Conservation (phyloP, 2,113 vertebrate genomes). For the Oncorhynchus masou region DNA sequence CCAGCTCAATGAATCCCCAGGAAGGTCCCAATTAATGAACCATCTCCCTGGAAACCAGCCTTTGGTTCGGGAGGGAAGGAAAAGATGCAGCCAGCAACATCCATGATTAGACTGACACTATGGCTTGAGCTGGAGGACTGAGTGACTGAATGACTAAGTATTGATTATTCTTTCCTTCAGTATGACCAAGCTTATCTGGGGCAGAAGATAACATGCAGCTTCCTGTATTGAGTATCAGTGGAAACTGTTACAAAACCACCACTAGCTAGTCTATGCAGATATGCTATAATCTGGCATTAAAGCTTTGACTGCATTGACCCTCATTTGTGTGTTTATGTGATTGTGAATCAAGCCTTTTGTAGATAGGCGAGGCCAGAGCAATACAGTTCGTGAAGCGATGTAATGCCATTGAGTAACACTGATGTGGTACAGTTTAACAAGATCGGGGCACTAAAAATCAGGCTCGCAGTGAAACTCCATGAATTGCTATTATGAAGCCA, state of each 20-base stretch:
- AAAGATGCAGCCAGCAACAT: neutral
- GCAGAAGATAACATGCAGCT: slow-evolving; percentile 1
- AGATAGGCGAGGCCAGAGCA: neutral
- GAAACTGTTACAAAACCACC: neutral
- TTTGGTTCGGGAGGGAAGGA: slow-evolving; percentile 21
- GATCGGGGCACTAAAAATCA: slow-evolving; percentile 10
- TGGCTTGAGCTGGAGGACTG: slow-evolving; percentile 34
- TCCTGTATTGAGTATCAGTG: neutral
- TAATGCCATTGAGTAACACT: neutral
- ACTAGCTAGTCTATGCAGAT: slow-evolving; percentile 13
- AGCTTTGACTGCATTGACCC: neutral
- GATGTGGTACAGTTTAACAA: neutral
- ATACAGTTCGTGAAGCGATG: neutral
- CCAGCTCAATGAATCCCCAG: slow-evolving; percentile 23
- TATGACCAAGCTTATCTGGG: neutral
- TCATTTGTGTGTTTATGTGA: neutral
- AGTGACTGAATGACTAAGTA: neutral
- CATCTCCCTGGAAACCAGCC: slow-evolving; percentile 55
- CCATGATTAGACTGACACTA: neutral
- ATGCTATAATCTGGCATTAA: neutral
- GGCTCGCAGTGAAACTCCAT: slow-evolving; percentile 29
- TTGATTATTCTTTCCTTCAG: too few relatives aligned
- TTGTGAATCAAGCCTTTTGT: neutral
- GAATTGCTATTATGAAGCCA: slow-evolving; percentile 56
- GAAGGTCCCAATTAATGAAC: slow-evolving; percentile 33